Percentiles rank a stretch among this genome's conserved stretches.
These are phyloP conservation scores for Cryptosula pallasiana DNA, from an alignment of 2,888 invertebrate genomes.

Conservation along the genomic window DNA sequence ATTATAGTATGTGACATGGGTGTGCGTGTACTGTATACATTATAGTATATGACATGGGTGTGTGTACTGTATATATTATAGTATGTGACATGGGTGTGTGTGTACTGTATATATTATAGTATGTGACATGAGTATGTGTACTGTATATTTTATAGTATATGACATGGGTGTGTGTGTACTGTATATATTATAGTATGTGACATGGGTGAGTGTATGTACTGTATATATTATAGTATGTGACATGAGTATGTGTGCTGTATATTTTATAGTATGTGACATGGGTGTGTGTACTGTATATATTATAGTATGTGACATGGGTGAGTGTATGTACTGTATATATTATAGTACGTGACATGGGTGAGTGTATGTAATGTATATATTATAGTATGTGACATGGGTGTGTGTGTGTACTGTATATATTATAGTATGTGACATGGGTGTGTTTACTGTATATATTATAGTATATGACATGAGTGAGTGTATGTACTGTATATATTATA, in stretches of 20 bases:
- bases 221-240: constrained; percentile 55
- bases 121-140: constrained; percentile 63
- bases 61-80: constrained; percentile 27
- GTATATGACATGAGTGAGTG: constrained; percentile 63
- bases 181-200: constrained; percentile 54
- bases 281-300: constrained; percentile 43
- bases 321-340: constrained; percentile 27
- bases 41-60: constrained; percentile 65
- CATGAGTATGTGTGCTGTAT: constrained; percentile 61
- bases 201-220: constrained; percentile 59
- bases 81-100: constrained; percentile 63
- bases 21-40: constrained; percentile 65
- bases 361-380: constrained; percentile 27
- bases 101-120: constrained; percentile 27
- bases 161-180: constrained; percentile 61
- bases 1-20: too few species aligned
- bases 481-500: background rate
- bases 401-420: constrained; percentile 27
- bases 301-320: constrained; percentile 63
- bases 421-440: too few species aligned
- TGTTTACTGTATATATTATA: constrained; percentile 65
- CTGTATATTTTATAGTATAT: constrained; percentile 41
- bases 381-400: constrained; percentile 67
- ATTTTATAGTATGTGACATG: constrained; percentile 61
- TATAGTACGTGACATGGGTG: constrained; percentile 67